Percentiles rank a stretch among this genome's conserved stretches.
phyloP scores from a whole-genome alignment of 2,797 vertebrate species.

The Eleutherodactylus coqui region DNA sequence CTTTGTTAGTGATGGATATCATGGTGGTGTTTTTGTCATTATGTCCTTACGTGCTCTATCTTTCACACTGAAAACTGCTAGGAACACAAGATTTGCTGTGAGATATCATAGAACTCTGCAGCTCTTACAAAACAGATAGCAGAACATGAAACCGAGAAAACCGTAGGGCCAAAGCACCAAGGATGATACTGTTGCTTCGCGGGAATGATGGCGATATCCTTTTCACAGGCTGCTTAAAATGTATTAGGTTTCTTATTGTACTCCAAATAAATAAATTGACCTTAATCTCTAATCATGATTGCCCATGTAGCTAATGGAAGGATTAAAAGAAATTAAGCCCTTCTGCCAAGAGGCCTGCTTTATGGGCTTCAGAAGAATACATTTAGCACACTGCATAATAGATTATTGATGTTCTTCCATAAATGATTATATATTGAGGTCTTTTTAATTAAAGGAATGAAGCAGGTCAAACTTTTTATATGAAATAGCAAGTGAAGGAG shows the following conservation, averaged over 20 bases:
- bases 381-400: constrained; percentile 57
- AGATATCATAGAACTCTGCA: constrained; percentile 39
- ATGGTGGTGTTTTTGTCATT: constrained; percentile 42
- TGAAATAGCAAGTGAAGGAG: background rate
- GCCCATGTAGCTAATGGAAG: constrained; percentile 61
- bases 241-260: constrained; percentile 54
- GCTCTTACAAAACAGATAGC: constrained; percentile 45
- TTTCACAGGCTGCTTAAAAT: constrained; percentile 55
- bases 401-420: constrained; percentile 60
- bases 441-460: constrained; percentile 60
- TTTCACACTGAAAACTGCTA: constrained; percentile 31
- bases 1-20: constrained; percentile 43
- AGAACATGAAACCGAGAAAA: constrained; percentile 33
- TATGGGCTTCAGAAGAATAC: constrained; percentile 60
- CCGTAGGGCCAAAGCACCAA: background rate
- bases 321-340: constrained; percentile 61
- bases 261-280: constrained; percentile 62
- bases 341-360: constrained; percentile 58
- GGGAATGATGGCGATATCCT: constrained; percentile 26
- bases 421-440: constrained; percentile 54
- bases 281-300: constrained; percentile 60
- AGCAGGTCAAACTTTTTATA: constrained; percentile 50
- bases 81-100: constrained; percentile 47
- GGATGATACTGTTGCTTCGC: background rate
- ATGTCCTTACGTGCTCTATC: constrained; percentile 33